A percentile compares a stretch with the other conserved stretches of the same genome.
These are phyloP conservation scores for Hemiscyllium ocellatum DNA, from an alignment of 2,113 vertebrate genomes.

Conservation along the genomic window DNA sequence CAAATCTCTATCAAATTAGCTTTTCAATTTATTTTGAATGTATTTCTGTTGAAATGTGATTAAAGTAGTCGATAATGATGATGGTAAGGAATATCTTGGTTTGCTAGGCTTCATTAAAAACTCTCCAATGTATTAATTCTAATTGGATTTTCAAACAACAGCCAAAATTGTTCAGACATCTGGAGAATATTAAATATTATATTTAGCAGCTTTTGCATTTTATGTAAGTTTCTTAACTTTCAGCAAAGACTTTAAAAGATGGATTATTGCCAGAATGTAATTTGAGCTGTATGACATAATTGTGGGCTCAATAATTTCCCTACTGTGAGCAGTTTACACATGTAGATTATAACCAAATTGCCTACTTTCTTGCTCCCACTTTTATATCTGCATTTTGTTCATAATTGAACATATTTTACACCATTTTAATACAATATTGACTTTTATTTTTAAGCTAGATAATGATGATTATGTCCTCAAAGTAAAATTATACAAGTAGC, in stretches of 20 bases:
- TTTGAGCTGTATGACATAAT: not conserved
- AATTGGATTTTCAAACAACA: slow-evolving; percentile 2
- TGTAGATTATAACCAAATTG: not conserved
- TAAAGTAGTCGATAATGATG: not conserved
- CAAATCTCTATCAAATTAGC: not conserved
- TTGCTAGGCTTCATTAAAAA: not conserved
- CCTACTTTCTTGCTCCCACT: not conserved
- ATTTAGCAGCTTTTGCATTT: not conserved
- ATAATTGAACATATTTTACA: not conserved
- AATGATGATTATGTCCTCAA: not conserved
- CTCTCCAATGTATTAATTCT: not conserved
- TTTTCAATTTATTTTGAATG: not conserved
- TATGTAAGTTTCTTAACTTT: slow-evolving; percentile 18
- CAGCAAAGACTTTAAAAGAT: not conserved
- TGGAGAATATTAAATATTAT: slow-evolving; percentile 31
- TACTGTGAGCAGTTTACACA: not conserved
- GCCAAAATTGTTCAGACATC: not conserved
- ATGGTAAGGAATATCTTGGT: not conserved
- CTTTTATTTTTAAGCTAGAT: not conserved
- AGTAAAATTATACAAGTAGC: not conserved
- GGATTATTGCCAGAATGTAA: not conserved
- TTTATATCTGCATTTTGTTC: not conserved
- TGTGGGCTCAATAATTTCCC: not conserved
- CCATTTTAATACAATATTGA: not conserved
- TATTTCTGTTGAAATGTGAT: not conserved